Conservation (phyloP, 2,797 vertebrate species). For the Leptodactylus fallax region DNA sequence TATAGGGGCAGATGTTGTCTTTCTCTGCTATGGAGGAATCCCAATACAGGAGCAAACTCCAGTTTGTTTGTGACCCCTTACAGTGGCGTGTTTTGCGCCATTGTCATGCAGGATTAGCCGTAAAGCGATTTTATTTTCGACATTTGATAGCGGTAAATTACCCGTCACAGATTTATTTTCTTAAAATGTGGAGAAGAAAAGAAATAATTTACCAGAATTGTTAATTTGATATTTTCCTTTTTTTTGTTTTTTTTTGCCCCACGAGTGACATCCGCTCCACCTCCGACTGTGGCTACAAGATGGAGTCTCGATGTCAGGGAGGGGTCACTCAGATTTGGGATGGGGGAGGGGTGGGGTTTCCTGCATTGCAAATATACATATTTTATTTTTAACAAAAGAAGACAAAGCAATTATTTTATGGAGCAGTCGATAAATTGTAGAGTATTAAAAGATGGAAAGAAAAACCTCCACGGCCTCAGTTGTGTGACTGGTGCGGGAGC, state of each 20-base stretch:
- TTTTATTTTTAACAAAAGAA: slow-evolving; percentile 31
- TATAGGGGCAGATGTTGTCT: background rate
- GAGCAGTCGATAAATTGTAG: background rate
- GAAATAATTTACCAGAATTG: background rate
- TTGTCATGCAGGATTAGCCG: background rate
- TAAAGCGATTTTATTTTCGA: background rate
- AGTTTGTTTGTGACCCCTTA: too few species aligned
- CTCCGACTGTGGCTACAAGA: background rate
- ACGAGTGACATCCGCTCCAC: background rate
- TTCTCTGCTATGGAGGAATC: background rate
- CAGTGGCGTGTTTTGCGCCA: too few species aligned
- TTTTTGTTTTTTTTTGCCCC: background rate
- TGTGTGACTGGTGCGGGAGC: background rate
- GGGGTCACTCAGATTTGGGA: too few species aligned
- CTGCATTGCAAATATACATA: slow-evolving; percentile 24
- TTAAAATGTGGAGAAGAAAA: background rate
- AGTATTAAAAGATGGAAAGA: slow-evolving; percentile 6
- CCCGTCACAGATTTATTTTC: background rate
- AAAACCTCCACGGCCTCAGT: background rate
- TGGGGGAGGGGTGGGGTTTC: slow-evolving; percentile 1
- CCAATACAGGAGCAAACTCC: too few species aligned
- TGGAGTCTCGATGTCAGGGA: background rate
- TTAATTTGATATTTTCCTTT: background rate
- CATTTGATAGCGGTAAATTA: background rate
- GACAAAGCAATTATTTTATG: slow-evolving; percentile 43